Base-by-base conservation (phyloP, 2,113 vertebrate species). In the Semicossyphus pulcher region DNA sequence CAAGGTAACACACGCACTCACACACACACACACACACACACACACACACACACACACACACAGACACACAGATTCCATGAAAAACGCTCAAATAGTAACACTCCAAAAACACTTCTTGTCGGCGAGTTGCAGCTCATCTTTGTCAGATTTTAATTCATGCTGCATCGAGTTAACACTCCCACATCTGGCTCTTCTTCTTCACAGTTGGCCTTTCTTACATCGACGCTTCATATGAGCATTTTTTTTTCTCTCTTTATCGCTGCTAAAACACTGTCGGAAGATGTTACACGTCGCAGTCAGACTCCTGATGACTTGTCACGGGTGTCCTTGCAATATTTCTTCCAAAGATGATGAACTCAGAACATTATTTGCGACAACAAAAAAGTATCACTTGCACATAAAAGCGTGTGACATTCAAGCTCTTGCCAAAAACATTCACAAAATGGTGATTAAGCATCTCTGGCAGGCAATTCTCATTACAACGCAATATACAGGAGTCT, bases 1-100 rank as follows among this genome's bases (percentile, higher is more conserved):
- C 90, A 99, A 99, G 96, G 98, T 99, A 92, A 56, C 18, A 58
- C 26, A 26, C 57, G 34, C 45, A 31, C 23, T 14, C 31, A 7
- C 44, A 20, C 21, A 16, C 34, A 53, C 61, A 45, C 47, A n/a
- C 12, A 32, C 25, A 15, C n/a, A n/a, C 3, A 9, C 15, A n/a
- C n/a, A n/a, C n/a, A n/a, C n/a, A n/a, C n/a, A n/a, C n/a, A n/a
- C n/a, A n/a, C 3, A 10, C 37, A 49, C 15, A 23, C 5, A 36
- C 25, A n/a, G 29, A 12, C 5, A 16, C 48, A 49, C 14, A 47
- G 7, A 25, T 29, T 25, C 44, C 15, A 41, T 12, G 31, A 57
- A 4, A 21, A 7, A 26, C 21, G 34, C 39, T 21, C 14, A 15
- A 39, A 20, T 23, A 44, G 49, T 66, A 47, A 57, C 39, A 49